Base-by-base conservation (phyloP, 1,140 invertebrate species). In the Ctenoplectra terminalis region DNA sequence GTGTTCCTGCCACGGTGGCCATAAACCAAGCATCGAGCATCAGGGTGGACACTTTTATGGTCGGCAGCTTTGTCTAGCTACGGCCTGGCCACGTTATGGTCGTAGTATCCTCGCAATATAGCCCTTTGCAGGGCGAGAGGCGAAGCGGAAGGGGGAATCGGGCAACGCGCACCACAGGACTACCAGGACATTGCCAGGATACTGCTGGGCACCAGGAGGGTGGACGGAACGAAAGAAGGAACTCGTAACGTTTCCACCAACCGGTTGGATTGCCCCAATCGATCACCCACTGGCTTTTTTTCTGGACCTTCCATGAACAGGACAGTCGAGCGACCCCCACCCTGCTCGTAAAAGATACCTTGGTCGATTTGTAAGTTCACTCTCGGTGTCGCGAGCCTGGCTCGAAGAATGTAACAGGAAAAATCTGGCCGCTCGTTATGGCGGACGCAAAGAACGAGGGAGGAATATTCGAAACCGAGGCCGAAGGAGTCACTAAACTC, bases 31-130 rank as follows among this genome's bases (percentile, higher is more conserved):
- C 69, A 83, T 83, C 82, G 82, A 69, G 43, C 75, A 83, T 79
- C 67, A 76, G 84, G 87, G 84, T 85, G 89, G 88, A 90, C 88
- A 90, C 85, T 90, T 91, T 91, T 90, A 91, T 91, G 89, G 86
- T 85, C 75, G 81, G 81, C 67, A 72, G 80, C 88, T 89, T 90
- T 90, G 89, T 89, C 84, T 90, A 86, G 74, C 64, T 60, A 79
- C 17, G 79, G 52, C 60, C 71, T 75, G 72, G 61, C 63, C 48
- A 84, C 46, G 78, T 75, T 84, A 84, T 81, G 78, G 70, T 71
- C 52, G 63, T 69, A 79, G 67, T 31, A 54, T 82, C 67, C 50
- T 61, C 5, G 64, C 69, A 70, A 50, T 52, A 64, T 74, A 73
- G 61, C 52, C 82, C 40, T 81, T 50, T 31, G 48, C n/a, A 20